Evolutionary conservation across 1,140 invertebrate genomes (phyloP).

Genomic region (Sycophila sp.): DNA sequence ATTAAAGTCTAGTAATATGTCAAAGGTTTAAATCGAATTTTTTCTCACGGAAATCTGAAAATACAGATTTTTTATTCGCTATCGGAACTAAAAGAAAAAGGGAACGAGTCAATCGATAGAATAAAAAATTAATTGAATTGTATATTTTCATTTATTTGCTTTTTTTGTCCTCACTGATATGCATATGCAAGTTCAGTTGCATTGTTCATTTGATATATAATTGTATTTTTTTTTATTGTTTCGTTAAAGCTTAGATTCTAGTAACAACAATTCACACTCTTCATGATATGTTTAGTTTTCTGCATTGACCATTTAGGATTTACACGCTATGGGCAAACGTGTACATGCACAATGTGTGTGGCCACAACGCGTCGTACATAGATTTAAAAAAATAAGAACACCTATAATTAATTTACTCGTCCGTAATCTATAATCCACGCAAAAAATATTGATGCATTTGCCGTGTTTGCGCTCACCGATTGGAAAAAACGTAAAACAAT

Average conservation of each 20-base stretch:
- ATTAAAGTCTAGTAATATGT: not conserved
- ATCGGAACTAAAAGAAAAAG: not conserved
- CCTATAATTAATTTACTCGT: not conserved
- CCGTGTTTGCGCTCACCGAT: no score
- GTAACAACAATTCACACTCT: conserved; percentile 25
- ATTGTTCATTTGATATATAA: conserved; percentile 12
- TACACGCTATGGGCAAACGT: not conserved
- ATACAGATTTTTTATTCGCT: not conserved
- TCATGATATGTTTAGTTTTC: conserved; percentile 19
- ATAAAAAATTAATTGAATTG: conserved; percentile 1
- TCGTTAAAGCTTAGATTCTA: conserved; percentile 24
- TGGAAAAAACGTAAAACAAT: no score
- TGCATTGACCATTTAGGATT: conserved; percentile 1
- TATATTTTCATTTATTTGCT: not conserved
- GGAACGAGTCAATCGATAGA: not conserved
- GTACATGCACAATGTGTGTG: not conserved
- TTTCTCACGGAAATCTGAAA: not conserved
- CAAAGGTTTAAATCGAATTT: no score
- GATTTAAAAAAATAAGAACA: conserved; percentile 7
- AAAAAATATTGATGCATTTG: no score
- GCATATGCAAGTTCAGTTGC: not conserved
- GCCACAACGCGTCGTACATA: not conserved
- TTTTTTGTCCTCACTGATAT: not conserved
- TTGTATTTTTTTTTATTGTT: not conserved
- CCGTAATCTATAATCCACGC: no score